Percentiles rank a stretch among this genome's conserved stretches.
Evolutionary conservation across 2,113 vertebrate genomes (phyloP).

Genomic region (Peucedramus taeniatus): DNA sequence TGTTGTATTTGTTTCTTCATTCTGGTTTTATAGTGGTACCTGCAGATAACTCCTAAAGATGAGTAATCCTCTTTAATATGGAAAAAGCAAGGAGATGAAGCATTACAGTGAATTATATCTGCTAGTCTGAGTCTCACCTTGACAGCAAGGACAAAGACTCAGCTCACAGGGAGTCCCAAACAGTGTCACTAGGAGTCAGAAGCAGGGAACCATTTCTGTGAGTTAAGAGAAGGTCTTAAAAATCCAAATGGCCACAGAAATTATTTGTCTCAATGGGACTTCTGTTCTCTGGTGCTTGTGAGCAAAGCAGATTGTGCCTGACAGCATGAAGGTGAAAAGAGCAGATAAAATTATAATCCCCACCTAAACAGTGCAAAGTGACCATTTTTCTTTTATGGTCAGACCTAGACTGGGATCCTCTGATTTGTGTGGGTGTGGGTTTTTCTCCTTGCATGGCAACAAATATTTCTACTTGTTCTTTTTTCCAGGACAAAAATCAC

Average conservation of each 20-base stretch:
- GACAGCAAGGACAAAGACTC: background rate
- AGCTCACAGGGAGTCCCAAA: background rate
- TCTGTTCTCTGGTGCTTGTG: constrained; percentile 17
- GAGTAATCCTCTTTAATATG: background rate
- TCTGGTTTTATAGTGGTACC: background rate
- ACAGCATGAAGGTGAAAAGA: background rate
- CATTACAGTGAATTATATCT: background rate
- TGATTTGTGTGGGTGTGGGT: background rate
- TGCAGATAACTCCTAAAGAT: background rate
- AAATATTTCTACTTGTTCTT: background rate
- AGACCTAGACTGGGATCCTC: background rate
- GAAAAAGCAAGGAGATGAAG: background rate
- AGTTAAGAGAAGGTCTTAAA: constrained; percentile 29
- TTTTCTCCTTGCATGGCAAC: background rate
- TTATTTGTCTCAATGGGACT: background rate
- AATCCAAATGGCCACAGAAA: background rate
- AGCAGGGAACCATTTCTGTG: constrained; percentile 22
- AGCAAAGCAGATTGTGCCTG: constrained; percentile 38
- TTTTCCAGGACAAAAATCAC: constrained; percentile 84
- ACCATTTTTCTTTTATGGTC: background rate
- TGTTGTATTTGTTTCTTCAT: background rate
- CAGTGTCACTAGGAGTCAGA: background rate
- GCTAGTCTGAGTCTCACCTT: background rate
- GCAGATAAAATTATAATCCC: background rate
- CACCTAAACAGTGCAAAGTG: constrained; percentile 2